A percentile compares a stretch with the other conserved stretches of the same genome.
Evolutionary conservation across 2,797 vertebrate genomes (phyloP).

Genomic region (Leuciscus waleckii): DNA sequence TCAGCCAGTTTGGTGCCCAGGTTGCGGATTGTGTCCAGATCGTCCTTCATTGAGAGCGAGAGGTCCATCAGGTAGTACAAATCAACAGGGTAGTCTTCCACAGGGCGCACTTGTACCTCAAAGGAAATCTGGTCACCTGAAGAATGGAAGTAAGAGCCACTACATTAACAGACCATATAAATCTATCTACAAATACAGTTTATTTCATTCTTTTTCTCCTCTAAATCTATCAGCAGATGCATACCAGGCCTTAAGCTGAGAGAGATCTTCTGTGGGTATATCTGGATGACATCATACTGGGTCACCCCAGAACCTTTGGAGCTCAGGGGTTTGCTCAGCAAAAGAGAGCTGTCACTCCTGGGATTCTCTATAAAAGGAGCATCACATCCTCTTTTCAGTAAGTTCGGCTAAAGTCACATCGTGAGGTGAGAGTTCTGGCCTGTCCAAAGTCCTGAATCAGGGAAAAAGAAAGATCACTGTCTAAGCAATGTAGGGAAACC

Average conservation of each 20-base stretch:
- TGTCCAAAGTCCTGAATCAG: constrained; percentile 84
- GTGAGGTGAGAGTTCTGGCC: constrained; percentile 79
- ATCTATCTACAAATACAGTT: background rate
- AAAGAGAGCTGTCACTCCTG: constrained; percentile 76
- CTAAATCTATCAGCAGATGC: constrained; percentile 30
- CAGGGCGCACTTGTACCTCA: constrained; percentile 91
- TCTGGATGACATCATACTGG: constrained; percentile 86
- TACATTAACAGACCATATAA: background rate
- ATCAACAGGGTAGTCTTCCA: constrained; percentile 98
- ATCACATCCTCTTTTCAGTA: constrained; percentile 83
- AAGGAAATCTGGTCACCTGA: constrained; percentile 85
- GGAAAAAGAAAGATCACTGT: background rate
- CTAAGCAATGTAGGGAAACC: background rate
- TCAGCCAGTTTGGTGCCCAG: constrained; percentile 92
- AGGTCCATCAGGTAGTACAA: constrained; percentile 99
- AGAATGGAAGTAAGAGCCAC: background rate
- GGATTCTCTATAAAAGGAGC: constrained; percentile 82
- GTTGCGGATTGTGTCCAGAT: constrained; percentile 92
- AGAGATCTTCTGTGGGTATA: constrained; percentile 88
- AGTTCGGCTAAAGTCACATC: constrained; percentile 88
- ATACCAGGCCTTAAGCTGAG: constrained; percentile 90
- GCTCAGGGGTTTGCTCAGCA: constrained; percentile 83
- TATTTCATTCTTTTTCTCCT: background rate
- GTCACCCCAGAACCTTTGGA: constrained; percentile 82
- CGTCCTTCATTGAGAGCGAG: constrained; percentile 98